phyloP scores from a whole-genome alignment of 2,888 invertebrate species.

The Caenorhabditis sp. region DNA sequence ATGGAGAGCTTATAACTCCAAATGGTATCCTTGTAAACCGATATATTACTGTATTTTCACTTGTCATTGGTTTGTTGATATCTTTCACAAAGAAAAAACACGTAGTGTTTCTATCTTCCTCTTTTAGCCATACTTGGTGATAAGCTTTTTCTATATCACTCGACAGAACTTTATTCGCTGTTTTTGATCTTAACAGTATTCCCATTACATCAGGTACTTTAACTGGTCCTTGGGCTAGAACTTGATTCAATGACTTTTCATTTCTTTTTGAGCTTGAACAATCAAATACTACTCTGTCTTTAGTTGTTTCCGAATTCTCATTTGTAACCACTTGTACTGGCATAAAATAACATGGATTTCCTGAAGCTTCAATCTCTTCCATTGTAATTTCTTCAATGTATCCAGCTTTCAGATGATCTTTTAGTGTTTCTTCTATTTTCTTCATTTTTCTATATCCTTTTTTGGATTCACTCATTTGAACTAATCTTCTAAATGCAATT shows the following conservation, averaged over 20 bases:
- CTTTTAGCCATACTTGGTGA: conserved; percentile 37
- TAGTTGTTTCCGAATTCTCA: no score
- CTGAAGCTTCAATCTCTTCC: background rate
- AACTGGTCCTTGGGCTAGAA: conserved; percentile 28
- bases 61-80: background rate
- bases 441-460: background rate
- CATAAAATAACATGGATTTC: conserved; percentile 12
- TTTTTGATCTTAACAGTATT: conserved; percentile 32
- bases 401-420: conserved; percentile 16
- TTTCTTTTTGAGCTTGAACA: no score
- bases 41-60: conserved; percentile 30
- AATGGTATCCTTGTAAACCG: conserved; percentile 49
- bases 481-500: background rate
- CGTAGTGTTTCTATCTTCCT: conserved; percentile 34
- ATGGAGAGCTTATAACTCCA: conserved; percentile 40
- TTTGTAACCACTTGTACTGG: conserved; percentile 39
- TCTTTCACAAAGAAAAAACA: conserved; percentile 52
- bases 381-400: conserved; percentile 18
- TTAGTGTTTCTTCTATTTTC: conserved; percentile 12
- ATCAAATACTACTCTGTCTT: no score
- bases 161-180: conserved; percentile 8
- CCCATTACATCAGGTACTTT: conserved; percentile 16
- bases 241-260: conserved; percentile 39
- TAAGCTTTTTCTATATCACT: no score
- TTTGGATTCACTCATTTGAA: background rate